Conservation (phyloP, 2,797 vertebrate genomes). For the Halcyon smyrnensis region DNA sequence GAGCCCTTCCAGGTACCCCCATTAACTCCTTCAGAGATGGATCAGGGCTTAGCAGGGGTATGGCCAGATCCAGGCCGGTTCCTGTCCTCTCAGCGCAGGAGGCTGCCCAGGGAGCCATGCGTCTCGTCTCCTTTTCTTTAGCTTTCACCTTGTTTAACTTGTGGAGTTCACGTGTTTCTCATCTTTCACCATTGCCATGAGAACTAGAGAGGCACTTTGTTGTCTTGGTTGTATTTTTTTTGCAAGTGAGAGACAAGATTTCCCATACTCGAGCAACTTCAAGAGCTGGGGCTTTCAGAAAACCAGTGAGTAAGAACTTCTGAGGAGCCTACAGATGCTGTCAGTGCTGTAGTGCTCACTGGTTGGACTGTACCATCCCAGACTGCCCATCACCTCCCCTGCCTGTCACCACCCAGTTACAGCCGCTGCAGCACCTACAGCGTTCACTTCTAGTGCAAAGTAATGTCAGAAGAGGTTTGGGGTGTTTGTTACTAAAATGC, state of each 20-base stretch:
- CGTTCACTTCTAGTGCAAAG: background rate
- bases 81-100: background rate
- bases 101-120: too few species aligned
- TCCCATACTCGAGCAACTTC: background rate
- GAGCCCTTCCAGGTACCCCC: background rate
- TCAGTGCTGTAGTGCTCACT: background rate
- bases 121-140: background rate
- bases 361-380: background rate
- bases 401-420: background rate
- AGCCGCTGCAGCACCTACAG: background rate
- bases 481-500: background rate
- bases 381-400: background rate
- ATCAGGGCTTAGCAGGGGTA: background rate
- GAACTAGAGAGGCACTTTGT: background rate
- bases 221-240: background rate
- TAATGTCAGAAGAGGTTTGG: background rate
- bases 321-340: background rate
- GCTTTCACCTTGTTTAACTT: background rate
- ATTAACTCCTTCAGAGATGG: background rate
- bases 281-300: constrained; percentile 9
- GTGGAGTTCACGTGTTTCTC: fast-evolving
- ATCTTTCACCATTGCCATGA: background rate
- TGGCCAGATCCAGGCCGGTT: background rate
- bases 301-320: background rate
- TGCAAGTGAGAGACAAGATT: background rate